phyloP scores from a whole-genome alignment of 2,888 invertebrate genomes.

The Dolomedes plantarius region DNA sequence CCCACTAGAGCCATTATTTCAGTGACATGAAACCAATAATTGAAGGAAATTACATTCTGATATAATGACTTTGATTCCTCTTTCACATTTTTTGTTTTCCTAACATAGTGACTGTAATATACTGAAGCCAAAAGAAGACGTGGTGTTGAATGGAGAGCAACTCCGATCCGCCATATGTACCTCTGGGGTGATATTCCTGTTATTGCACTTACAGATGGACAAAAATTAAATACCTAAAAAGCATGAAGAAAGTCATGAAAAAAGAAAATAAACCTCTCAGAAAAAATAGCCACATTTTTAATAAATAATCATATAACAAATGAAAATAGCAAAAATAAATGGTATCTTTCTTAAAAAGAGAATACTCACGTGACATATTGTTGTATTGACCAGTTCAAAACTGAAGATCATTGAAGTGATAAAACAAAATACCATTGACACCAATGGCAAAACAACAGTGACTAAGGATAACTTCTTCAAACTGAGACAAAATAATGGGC shows the following conservation, averaged over 20 bases:
- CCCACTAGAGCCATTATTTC: slow-evolving; percentile 92
- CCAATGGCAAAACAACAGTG: slow-evolving; percentile 89
- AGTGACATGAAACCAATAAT: slow-evolving; percentile 87
- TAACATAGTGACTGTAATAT: slow-evolving; percentile 88
- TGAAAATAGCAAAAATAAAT: too few relatives aligned
- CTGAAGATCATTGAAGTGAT: slow-evolving; percentile 92
- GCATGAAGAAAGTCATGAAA: too few relatives aligned
- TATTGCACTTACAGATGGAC: slow-evolving; percentile 96
- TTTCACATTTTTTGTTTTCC: slow-evolving; percentile 78
- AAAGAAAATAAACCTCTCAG: too few relatives aligned
- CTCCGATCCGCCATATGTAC: slow-evolving; percentile 93
- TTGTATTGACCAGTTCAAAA: slow-evolving; percentile 94
- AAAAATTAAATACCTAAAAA: slow-evolving; percentile 90
- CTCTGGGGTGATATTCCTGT: slow-evolving; percentile 94
- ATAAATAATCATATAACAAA: too few relatives aligned
- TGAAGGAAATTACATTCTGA: slow-evolving; percentile 76
- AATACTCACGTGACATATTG: slow-evolving; percentile 90
- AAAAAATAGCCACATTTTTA: too few relatives aligned
- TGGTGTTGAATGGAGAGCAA: slow-evolving; percentile 93
- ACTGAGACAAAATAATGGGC: slow-evolving; percentile 74
- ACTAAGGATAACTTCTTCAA: slow-evolving; percentile 84
- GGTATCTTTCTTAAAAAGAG: too few relatives aligned
- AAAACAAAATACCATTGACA: slow-evolving; percentile 90
- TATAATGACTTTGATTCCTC: slow-evolving; percentile 77
- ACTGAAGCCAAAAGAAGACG: slow-evolving; percentile 91